Evolutionary conservation across 2,113 vertebrate genomes (phyloP).

Genomic region (Mixornis gularis): DNA sequence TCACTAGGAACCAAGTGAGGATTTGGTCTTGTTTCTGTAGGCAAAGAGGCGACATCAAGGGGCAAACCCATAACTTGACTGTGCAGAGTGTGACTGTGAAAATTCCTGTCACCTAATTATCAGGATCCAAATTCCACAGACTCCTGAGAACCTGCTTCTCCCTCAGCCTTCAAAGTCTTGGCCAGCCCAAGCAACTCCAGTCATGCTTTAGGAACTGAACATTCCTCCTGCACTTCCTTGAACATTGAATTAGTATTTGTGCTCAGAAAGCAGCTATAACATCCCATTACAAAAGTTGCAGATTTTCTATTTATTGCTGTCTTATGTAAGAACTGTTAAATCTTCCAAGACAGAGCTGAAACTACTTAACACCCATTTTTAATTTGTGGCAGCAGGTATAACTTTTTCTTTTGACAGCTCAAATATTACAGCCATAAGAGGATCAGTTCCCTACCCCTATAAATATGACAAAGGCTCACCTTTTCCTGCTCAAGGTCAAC

Average conservation of each 20-base stretch:
- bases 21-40: background rate
- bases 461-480: constrained; percentile 64
- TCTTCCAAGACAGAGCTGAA: background rate
- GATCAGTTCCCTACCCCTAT: background rate
- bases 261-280: background rate
- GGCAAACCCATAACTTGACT: background rate
- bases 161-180: background rate
- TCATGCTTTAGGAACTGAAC: background rate
- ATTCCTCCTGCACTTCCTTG: background rate
- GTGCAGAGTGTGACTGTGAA: background rate
- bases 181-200: background rate
- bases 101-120: background rate
- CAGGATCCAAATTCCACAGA: background rate
- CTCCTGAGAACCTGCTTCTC: background rate
- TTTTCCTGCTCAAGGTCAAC: constrained; percentile 82
- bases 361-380: background rate
- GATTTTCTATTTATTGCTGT: background rate
- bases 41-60: background rate
- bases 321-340: background rate
- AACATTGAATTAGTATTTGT: background rate
- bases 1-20: background rate
- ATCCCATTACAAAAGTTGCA: background rate
- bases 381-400: background rate
- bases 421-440: background rate
- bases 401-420: background rate